phyloP scores from a whole-genome alignment of 2,888 invertebrate genomes.

The Chymomyza caudatula region DNA sequence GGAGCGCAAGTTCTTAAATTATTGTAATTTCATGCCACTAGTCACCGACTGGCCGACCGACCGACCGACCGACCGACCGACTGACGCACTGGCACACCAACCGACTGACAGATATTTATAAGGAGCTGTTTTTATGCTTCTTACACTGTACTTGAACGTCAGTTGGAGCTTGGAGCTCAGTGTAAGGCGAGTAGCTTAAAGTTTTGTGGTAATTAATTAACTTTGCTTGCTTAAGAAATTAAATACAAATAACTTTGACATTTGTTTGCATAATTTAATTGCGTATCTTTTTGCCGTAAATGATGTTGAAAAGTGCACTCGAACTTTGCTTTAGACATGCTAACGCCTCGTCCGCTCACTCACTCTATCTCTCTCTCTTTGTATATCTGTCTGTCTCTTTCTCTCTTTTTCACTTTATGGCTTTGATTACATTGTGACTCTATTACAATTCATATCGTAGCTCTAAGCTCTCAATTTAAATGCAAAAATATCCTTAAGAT shows the following conservation, averaged over 20 bases:
- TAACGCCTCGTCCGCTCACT: not conserved
- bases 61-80: not conserved
- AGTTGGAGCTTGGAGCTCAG: no score
- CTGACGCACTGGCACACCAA: not conserved
- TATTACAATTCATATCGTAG: not conserved
- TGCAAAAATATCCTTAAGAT: not conserved
- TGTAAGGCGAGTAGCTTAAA: conserved; percentile 29
- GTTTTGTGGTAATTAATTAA: conserved; percentile 64
- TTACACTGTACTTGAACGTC: no score
- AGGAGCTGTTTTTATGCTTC: not conserved
- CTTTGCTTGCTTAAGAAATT: conserved; percentile 65
- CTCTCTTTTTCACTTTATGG: not conserved
- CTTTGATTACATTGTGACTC: not conserved
- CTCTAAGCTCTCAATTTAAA: conserved; percentile 1
- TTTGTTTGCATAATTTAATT: conserved; percentile 65
- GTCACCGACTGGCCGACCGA: not conserved
- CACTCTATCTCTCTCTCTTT: not conserved
- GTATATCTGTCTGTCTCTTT: not conserved
- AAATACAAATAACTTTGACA: conserved; percentile 67
- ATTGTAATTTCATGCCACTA: conserved; percentile 57
- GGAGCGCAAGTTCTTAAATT: conserved; percentile 57
- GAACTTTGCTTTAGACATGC: conserved; percentile 8
- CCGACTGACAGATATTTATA: not conserved
- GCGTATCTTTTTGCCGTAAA: conserved; percentile 49
- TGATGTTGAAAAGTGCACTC: conserved; percentile 33